These are phyloP conservation scores for Philypnodon macrostomus DNA, from an alignment of 2,797 vertebrate species.

Conservation along the genomic window DNA sequence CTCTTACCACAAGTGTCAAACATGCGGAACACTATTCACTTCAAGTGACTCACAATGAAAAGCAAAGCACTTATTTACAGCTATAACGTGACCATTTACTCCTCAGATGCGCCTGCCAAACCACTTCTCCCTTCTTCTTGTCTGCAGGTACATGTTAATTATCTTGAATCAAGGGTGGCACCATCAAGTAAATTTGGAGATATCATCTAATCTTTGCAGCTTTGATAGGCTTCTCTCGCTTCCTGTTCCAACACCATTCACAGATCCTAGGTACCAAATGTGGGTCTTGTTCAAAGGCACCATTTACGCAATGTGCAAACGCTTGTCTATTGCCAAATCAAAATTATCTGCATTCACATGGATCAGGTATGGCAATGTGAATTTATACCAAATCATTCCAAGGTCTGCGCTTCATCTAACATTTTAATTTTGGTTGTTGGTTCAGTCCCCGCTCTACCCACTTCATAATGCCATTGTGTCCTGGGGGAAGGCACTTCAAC, in stretches of 20 bases:
- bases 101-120: constrained; percentile 28
- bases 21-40: constrained; percentile 4
- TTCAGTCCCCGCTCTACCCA: too few relatives aligned
- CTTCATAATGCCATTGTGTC: too few relatives aligned
- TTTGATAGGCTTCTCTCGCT: constrained; percentile 49
- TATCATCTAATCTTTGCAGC: constrained; percentile 61
- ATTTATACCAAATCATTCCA: too few relatives aligned
- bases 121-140: constrained; percentile 23
- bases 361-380: too few relatives aligned
- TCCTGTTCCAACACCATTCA: constrained; percentile 34
- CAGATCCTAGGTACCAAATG: constrained; percentile 28
- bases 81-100: constrained; percentile 3
- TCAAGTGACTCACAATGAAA: constrained; percentile 30
- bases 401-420: too few relatives aligned
- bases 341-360: too few relatives aligned
- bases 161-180: constrained; percentile 61
- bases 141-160: constrained; percentile 49
- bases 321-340: too few relatives aligned
- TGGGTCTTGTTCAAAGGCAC: background rate
- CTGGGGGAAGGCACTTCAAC: too few relatives aligned
- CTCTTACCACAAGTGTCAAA: constrained; percentile 3
- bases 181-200: constrained; percentile 59
- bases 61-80: constrained; percentile 8
- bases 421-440: too few relatives aligned
- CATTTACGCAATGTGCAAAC: too few relatives aligned